Evolutionary conservation across 2,797 vertebrate genomes (phyloP).

Genomic region (Pseudotriccus pelzelni): DNA sequence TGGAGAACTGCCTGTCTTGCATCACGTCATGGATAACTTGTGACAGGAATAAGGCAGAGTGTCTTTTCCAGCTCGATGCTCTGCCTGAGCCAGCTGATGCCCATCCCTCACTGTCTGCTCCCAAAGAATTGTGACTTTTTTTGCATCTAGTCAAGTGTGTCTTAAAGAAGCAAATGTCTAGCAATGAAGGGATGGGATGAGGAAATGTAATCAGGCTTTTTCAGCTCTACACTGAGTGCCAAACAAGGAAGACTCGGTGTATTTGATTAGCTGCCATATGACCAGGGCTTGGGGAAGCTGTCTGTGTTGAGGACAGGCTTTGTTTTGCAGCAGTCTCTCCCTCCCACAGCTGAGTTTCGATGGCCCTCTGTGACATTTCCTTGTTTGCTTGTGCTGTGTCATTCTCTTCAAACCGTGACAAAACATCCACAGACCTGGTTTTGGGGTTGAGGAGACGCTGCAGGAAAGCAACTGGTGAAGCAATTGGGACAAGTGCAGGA

Average conservation of each 20-base stretch:
- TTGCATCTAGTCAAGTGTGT: not conserved
- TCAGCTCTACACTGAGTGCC: not conserved
- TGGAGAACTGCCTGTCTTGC: not conserved
- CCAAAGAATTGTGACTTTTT: not conserved
- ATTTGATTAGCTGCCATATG: not conserved
- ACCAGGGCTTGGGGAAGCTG: not conserved
- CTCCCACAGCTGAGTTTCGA: not conserved
- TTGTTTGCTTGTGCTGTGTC: not conserved
- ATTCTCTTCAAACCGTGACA: not conserved
- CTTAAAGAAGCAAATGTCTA: not conserved
- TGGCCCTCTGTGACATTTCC: not conserved
- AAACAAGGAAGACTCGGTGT: not conserved
- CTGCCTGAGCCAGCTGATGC: not conserved
- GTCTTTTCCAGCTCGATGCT: not conserved
- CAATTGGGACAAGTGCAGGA: slow-evolving; percentile 64
- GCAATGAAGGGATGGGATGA: not conserved
- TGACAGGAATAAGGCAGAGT: not conserved
- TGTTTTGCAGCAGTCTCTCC: not conserved
- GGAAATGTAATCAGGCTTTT: not conserved
- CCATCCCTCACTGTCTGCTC: not conserved
- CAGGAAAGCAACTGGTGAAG: slow-evolving; percentile 67
- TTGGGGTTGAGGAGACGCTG: not conserved
- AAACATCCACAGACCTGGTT: not conserved
- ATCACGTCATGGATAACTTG: not conserved
- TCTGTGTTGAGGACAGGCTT: not conserved